Percentiles rank a stretch among this genome's conserved stretches.
These are phyloP conservation scores for Burhinus oedicnemus DNA, from an alignment of 2,113 vertebrate species.

Conservation along the genomic window DNA sequence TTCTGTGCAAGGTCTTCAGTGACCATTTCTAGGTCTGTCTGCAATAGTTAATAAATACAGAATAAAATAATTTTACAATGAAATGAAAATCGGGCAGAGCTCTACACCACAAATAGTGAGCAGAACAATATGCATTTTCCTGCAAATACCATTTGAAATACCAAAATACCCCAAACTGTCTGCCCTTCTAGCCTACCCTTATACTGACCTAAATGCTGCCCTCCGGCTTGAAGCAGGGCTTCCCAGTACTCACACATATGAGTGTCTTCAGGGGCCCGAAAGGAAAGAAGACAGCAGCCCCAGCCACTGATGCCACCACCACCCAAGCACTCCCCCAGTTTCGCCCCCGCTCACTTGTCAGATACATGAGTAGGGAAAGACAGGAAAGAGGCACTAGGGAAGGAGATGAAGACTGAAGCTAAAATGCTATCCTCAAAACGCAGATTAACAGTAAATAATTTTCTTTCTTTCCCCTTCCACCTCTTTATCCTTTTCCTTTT, in stretches of 20 bases:
- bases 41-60: background rate
- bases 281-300: background rate
- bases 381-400: background rate
- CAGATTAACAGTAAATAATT: background rate
- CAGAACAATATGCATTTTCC: background rate
- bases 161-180: background rate
- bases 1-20: conserved; percentile 98
- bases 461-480: background rate
- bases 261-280: background rate
- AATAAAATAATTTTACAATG: background rate
- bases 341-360: background rate
- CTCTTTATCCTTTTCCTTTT: background rate
- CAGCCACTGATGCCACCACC: background rate
- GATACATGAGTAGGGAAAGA: background rate
- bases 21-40: conserved; percentile 99
- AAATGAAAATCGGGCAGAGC: background rate
- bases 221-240: background rate
- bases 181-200: background rate
- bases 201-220: background rate
- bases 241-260: background rate
- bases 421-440: background rate
- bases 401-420: background rate
- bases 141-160: background rate
- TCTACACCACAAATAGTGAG: background rate
- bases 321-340: background rate